A percentile compares a stretch with the other conserved stretches of the same genome.
phyloP scores from a whole-genome alignment of 2,888 invertebrate genomes.

The Pocota personata region DNA sequence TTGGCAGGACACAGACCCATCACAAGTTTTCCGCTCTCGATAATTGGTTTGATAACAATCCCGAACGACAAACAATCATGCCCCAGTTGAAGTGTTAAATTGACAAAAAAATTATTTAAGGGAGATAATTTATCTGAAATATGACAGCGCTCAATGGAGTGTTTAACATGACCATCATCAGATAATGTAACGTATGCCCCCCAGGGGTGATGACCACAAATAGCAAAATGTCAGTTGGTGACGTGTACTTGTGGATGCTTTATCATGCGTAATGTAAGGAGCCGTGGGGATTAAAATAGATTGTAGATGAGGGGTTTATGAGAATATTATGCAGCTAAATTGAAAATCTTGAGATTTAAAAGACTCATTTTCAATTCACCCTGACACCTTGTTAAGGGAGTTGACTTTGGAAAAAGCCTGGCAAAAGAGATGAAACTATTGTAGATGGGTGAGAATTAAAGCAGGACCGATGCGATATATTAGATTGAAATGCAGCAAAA shows the following conservation, averaged over 20 bases:
- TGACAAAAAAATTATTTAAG: constrained; percentile 13
- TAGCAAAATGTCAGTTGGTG: constrained; percentile 7
- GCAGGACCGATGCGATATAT: too few relatives aligned
- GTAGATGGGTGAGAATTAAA: too few relatives aligned
- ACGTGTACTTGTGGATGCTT: not conserved
- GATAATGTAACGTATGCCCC: constrained; percentile 37
- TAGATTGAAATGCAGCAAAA: too few relatives aligned
- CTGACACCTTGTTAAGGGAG: too few relatives aligned
- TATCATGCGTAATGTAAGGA: not conserved
- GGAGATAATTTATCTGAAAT: constrained; percentile 22
- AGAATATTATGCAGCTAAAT: not conserved
- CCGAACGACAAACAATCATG: not conserved
- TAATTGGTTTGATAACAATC: constrained; percentile 52
- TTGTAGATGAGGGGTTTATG: not conserved
- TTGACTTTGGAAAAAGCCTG: too few relatives aligned
- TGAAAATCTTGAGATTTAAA: not conserved
- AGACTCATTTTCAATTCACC: not conserved
- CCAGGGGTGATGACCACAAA: constrained; percentile 18
- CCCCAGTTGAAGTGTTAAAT: constrained; percentile 35
- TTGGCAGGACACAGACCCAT: not conserved
- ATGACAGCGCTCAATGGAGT: constrained; percentile 30
- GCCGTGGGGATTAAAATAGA: not conserved
- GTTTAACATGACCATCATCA: constrained; percentile 41
- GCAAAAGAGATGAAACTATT: too few relatives aligned
- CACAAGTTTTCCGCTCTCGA: not conserved